These are phyloP conservation scores for Allacma fusca DNA, from an alignment of 2,888 invertebrate species.

Conservation along the genomic window DNA sequence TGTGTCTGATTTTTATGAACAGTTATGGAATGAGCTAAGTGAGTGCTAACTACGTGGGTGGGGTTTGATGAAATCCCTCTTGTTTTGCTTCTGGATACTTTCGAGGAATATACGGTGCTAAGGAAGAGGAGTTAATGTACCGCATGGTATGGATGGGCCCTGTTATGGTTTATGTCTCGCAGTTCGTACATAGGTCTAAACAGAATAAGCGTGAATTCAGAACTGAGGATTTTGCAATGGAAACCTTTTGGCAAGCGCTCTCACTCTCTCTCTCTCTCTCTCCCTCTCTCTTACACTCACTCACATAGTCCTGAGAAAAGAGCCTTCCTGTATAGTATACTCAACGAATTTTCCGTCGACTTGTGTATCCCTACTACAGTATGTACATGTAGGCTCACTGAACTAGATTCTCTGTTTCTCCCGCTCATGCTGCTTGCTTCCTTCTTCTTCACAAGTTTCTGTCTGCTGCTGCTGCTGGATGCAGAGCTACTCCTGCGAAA, in stretches of 20 bases:
- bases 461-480: neutral
- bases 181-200: conserved; percentile 43
- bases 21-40: conserved; percentile 8
- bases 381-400: neutral
- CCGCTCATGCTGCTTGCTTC: conserved; percentile 9
- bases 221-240: conserved; percentile 47
- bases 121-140: conserved; percentile 3
- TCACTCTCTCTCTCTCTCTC: conserved; percentile 33
- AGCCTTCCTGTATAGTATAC: conserved; percentile 25
- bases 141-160: conserved; percentile 19
- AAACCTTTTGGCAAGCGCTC: conserved; percentile 45
- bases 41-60: conserved; percentile 11
- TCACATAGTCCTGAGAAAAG: conserved; percentile 38
- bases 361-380: neutral
- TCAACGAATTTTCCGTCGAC: conserved; percentile 16
- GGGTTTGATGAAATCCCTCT: neutral
- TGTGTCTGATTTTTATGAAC: neutral
- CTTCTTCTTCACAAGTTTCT: neutral
- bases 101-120: neutral
- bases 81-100: neutral
- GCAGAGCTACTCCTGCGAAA: neutral
- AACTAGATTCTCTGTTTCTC: conserved; percentile 28
- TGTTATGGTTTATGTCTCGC: conserved; percentile 13
- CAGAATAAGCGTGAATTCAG: conserved; percentile 49
- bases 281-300: conserved; percentile 25